Evolutionary conservation across 2,113 vertebrate species (phyloP).

Genomic region (Mesoclemmys tuberculata): DNA sequence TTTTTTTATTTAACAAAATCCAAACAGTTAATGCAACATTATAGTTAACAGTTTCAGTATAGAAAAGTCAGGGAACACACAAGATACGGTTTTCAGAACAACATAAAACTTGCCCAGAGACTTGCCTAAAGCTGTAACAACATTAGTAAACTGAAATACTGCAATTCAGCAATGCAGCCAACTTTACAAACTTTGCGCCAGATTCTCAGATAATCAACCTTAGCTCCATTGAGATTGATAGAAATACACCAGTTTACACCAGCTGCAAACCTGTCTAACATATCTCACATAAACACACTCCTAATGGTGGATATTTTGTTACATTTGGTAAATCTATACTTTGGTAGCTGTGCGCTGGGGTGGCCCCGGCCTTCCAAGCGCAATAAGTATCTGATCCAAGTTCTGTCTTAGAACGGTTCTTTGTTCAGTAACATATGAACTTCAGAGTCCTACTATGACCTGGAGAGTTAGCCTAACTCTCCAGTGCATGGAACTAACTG

Average conservation of each 20-base stretch:
- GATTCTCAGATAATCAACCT: neutral
- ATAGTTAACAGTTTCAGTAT: neutral
- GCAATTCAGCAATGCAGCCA: neutral
- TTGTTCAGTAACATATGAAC: neutral
- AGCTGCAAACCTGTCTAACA: neutral
- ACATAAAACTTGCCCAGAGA: neutral
- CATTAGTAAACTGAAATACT: neutral
- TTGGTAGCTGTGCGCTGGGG: neutral
- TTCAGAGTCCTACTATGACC: neutral
- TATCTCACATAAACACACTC: neutral
- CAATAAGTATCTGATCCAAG: neutral
- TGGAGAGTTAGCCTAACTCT: neutral
- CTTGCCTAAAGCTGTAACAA: neutral
- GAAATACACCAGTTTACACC: neutral
- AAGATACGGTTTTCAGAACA: neutral
- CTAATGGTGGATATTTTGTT: neutral
- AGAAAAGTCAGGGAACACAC: neutral
- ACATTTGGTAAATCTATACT: neutral
- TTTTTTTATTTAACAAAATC: neutral
- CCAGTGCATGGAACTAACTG: neutral
- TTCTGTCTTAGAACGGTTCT: neutral
- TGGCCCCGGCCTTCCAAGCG: neutral
- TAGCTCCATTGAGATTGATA: neutral
- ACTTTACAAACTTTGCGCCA: neutral
- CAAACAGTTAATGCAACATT: neutral